Conservation (phyloP, 92 coral and sea anemone species). For the Porites lobata region DNA sequence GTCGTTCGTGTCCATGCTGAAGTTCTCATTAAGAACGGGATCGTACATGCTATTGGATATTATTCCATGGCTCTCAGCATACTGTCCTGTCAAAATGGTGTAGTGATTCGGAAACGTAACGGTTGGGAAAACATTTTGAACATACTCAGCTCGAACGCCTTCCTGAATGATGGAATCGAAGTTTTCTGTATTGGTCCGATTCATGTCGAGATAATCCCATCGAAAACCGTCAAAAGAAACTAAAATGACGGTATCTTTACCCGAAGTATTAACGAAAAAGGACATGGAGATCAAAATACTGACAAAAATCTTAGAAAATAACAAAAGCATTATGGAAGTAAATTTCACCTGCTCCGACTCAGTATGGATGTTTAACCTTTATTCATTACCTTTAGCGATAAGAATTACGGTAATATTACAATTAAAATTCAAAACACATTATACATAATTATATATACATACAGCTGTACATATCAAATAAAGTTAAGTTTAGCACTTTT, state of each 20-base stretch:
- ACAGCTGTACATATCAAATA: too few relatives aligned
- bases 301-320: neutral
- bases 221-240: conserved; percentile 94
- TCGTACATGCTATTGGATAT: conserved; percentile 80
- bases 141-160: conserved; percentile 82
- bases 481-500: too few relatives aligned
- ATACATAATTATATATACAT: too few relatives aligned
- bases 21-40: conserved; percentile 61
- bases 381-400: too few relatives aligned
- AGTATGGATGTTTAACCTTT: neutral
- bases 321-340: neutral
- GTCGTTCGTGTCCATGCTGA: conserved; percentile 73
- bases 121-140: conserved; percentile 88
- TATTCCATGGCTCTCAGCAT: conserved; percentile 92
- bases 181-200: conserved; percentile 65
- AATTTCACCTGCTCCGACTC: neutral
- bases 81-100: conserved; percentile 88
- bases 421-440: too few relatives aligned
- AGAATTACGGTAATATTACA: too few relatives aligned
- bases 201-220: conserved; percentile 84
- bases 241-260: conserved; percentile 73
- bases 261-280: neutral
- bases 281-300: neutral
- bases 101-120: conserved; percentile 95
- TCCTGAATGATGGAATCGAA: conserved; percentile 52